phyloP scores from a whole-genome alignment of 2,888 invertebrate genomes.

The Tubulanus polymorphus region DNA sequence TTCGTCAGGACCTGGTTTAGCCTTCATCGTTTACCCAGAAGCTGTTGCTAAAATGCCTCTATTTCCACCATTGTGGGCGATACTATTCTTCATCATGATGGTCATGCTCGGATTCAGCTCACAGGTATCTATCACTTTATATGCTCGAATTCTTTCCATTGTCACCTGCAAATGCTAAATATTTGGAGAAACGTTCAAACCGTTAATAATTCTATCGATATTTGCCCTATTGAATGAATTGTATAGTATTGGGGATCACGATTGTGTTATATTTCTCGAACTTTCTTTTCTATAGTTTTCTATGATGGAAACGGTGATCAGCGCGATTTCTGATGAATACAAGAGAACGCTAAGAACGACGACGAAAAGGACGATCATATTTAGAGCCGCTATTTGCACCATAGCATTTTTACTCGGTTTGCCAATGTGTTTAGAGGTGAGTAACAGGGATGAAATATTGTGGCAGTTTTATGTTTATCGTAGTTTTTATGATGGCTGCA shows the following conservation, averaged over 20 bases:
- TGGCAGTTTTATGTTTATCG: neutral
- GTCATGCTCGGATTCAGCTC: conserved; percentile 29
- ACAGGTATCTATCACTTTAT: conserved; percentile 16
- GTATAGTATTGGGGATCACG: no score
- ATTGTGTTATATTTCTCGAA: no score
- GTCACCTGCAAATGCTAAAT: no score
- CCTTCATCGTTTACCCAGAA: conserved; percentile 31
- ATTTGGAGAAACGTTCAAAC: no score
- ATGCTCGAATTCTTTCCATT: neutral
- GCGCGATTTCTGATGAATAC: conserved; percentile 24
- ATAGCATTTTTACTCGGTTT: conserved; percentile 28
- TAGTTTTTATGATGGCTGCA: neutral
- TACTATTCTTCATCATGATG: conserved; percentile 33
- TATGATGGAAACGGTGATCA: conserved; percentile 23
- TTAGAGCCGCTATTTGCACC: conserved; percentile 19
- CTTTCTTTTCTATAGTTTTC: no score
- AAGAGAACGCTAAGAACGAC: conserved; percentile 19
- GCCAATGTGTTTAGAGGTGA: conserved; percentile 29
- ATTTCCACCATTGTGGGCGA: conserved; percentile 29
- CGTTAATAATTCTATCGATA: no score
- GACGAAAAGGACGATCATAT: conserved; percentile 19
- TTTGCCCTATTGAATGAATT: no score
- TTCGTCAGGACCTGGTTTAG: conserved; percentile 27
- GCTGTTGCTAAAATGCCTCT: conserved; percentile 28
- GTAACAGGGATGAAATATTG: conserved; percentile 1